A percentile compares a stretch with the other conserved stretches of the same genome.
Conservation (phyloP, 2,888 invertebrate genomes). For the Sphaerophoria rueppellii region DNA sequence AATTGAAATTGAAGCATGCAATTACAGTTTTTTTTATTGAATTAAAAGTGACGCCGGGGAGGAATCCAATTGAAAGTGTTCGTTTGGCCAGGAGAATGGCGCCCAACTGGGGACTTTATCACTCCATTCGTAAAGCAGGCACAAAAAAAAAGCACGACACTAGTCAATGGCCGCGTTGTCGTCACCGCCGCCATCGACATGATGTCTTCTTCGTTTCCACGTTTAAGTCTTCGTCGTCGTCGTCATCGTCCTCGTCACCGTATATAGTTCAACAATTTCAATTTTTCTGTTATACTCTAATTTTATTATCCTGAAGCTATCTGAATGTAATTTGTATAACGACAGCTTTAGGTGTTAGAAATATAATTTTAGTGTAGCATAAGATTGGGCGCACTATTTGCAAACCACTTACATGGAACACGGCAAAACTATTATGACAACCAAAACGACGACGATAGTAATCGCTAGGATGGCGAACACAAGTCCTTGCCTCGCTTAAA, state of each 20-base stretch:
- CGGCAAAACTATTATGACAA: slow-evolving; percentile 51
- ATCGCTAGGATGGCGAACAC: neutral
- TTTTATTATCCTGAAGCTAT: slow-evolving; percentile 66
- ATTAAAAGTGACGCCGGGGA: slow-evolving; percentile 74
- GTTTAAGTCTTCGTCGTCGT: slow-evolving; percentile 1
- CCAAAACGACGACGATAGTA: slow-evolving; percentile 28
- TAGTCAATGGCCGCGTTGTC: neutral
- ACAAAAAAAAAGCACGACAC: neutral
- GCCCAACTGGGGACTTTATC: slow-evolving; percentile 41
- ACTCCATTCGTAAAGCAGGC: neutral
- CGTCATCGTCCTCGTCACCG: slow-evolving; percentile 11
- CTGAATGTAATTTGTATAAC: slow-evolving; percentile 68
- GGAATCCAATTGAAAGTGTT: slow-evolving; percentile 72
- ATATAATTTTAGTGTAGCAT: slow-evolving; percentile 57
- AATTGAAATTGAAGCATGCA: slow-evolving; percentile 74
- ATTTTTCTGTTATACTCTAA: slow-evolving; percentile 59
- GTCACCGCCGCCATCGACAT: neutral
- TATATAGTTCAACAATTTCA: slow-evolving; percentile 45
- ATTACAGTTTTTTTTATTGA: slow-evolving; percentile 74
- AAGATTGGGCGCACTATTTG: slow-evolving; percentile 38
- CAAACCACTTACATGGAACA: slow-evolving; percentile 25
- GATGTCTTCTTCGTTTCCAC: slow-evolving; percentile 16
- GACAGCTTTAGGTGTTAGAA: slow-evolving; percentile 72
- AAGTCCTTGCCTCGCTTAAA: slow-evolving; percentile 31
- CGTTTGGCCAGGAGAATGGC: slow-evolving; percentile 53